Evolutionary conservation across 53 echinoderm and acorn worm species (phyloP).

Genomic region (Holothuria scabra): DNA sequence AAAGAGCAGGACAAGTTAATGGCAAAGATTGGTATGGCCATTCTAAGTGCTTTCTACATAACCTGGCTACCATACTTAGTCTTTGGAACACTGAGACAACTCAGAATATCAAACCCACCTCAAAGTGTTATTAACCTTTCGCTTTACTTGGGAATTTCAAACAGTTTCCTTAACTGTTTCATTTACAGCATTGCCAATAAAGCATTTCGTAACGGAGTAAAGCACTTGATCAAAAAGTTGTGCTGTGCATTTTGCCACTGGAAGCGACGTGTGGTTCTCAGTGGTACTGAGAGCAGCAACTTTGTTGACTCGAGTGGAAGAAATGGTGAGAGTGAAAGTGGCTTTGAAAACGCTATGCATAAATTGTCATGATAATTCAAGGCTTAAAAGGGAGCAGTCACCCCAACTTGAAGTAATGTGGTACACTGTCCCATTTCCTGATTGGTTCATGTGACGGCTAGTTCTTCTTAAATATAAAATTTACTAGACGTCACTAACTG

Average conservation of each 20-base stretch:
- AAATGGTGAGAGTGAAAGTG: background rate
- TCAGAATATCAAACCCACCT: slow-evolving; percentile 32
- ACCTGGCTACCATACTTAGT: slow-evolving; percentile 82
- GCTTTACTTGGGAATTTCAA: slow-evolving; percentile 72
- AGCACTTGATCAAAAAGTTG: slow-evolving; percentile 45
- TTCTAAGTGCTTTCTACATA: slow-evolving; percentile 84
- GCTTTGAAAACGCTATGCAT: background rate
- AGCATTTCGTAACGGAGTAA: slow-evolving; percentile 65
- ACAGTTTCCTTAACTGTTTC: slow-evolving; percentile 78
- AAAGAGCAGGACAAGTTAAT: slow-evolving; percentile 57
- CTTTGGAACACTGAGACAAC: slow-evolving; percentile 54
- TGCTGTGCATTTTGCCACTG: slow-evolving; percentile 40
- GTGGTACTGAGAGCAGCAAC: background rate
- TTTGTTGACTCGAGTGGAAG: background rate
- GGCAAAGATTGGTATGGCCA: slow-evolving; percentile 80
- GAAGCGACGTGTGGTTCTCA: background rate
- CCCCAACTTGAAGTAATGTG: too few relatives aligned
- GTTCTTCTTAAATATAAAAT: too few relatives aligned
- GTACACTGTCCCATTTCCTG: too few relatives aligned
- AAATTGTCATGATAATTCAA: background rate
- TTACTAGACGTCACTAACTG: too few relatives aligned
- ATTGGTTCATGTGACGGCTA: too few relatives aligned
- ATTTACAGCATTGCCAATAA: slow-evolving; percentile 84
- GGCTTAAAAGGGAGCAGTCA: too few relatives aligned
- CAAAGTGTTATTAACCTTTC: slow-evolving; percentile 51